phyloP scores from a whole-genome alignment of 2,113 vertebrate genomes.

The Laterallus jamaicensis region DNA sequence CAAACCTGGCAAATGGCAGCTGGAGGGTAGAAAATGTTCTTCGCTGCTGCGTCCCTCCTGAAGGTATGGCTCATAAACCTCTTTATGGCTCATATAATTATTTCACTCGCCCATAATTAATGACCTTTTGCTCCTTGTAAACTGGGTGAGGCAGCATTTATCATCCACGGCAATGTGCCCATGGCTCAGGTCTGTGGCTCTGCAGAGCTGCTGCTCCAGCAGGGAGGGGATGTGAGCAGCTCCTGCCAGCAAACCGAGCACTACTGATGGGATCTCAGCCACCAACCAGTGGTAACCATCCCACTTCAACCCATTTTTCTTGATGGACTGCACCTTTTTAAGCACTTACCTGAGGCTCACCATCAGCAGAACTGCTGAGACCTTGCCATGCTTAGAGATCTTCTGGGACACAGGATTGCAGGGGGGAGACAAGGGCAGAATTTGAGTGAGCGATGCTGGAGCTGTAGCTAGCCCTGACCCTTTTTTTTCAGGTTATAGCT shows the following conservation, averaged over 20 bases:
- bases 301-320: neutral
- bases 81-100: neutral
- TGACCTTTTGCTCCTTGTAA: neutral
- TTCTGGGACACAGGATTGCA: neutral
- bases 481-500: neutral
- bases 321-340: neutral
- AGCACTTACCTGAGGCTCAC: neutral
- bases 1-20: neutral
- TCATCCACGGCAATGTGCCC: rapidly evolving
- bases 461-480: neutral
- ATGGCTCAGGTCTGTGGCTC: neutral
- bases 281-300: neutral
- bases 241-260: neutral
- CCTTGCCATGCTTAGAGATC: neutral
- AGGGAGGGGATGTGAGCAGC: neutral
- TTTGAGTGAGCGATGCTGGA: neutral
- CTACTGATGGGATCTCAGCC: neutral
- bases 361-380: neutral
- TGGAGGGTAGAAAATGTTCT: neutral
- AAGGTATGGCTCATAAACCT: neutral
- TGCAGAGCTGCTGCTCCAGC: neutral
- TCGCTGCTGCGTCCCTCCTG: neutral
- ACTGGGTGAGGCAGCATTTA: neutral
- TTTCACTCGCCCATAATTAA: neutral
- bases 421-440: neutral